Base-by-base conservation (phyloP, 2,113 vertebrate species). In the Cinclus cinclus region DNA sequence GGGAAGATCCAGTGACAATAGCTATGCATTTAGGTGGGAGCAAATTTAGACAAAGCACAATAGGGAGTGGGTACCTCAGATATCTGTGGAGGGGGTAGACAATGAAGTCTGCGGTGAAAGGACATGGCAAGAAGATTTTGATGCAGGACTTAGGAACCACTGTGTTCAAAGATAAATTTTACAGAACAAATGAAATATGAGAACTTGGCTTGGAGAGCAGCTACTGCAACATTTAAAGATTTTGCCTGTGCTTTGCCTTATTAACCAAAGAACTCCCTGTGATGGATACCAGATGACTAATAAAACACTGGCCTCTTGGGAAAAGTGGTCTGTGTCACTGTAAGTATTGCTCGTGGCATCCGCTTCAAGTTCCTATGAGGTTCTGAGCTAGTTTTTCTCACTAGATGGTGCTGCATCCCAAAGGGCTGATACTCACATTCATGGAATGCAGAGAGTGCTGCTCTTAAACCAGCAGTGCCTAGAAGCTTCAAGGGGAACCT, bases 331-430 rank as follows among this genome's bases (percentile, higher is more conserved):
- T 83, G 15, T 89, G 80, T 56, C 83, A 39, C 64, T 58, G 5
- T 13, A 56, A 67, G 33, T 31, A 27, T 20, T 68, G 56, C 80
- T 44, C 55, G 55, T 37, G 44, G 37, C 52, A 77, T 52, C 37
- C 0, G 0, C 39, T 80, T 83, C 31, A 27, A 64, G 49, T 37
- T 5, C 42, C 17, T 47, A 0, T 21, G 67, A 77, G 41, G 42
- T 63, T 69, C 16, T 55, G 69, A 78, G 60, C 49, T 86, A 22
- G 21, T 58, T 83, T 28, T 8, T 79, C 23, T 92, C 95, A 87
- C 86, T 95, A 97, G 94, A 59, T 94, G 91, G 94, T 92, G 96
- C 95, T 96, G 60, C 49, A 31, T 89, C 64, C 87, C 77, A 78
- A 89, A 91, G 89, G 92, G 91, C 91, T 87, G 35, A 30, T 52